Evolutionary conservation across 2,797 vertebrate species (phyloP).

Genomic region (Hapalemur alaotrensis): DNA sequence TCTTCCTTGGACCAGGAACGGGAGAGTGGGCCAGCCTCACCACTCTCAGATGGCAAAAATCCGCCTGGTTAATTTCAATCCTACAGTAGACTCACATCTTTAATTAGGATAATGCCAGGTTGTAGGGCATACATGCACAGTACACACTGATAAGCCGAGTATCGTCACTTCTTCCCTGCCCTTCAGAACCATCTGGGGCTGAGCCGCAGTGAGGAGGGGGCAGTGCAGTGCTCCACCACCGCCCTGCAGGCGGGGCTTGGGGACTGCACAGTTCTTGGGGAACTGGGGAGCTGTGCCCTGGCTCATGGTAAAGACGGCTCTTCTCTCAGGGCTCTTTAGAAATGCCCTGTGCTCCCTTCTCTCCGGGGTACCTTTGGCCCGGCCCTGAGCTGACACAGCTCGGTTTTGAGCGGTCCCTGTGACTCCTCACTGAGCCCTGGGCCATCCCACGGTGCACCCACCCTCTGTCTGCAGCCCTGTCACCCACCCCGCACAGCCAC

Average conservation of each 20-base stretch:
- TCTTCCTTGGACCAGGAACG: background rate
- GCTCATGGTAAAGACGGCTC: background rate
- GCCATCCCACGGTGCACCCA: background rate
- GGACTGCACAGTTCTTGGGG: background rate
- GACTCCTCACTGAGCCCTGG: fast-evolving
- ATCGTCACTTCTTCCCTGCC: fast-evolving
- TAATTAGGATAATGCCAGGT: background rate
- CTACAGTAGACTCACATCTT: background rate
- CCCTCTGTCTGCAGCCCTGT: no score
- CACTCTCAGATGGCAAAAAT: background rate
- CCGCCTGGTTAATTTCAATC: background rate
- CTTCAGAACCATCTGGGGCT: fast-evolving
- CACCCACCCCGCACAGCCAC: background rate
- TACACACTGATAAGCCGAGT: fast-evolving
- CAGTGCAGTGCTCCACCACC: background rate
- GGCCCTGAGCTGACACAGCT: background rate
- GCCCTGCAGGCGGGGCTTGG: background rate
- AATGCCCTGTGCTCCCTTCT: background rate
- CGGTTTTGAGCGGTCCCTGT: fast-evolving
- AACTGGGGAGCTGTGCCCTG: fast-evolving
- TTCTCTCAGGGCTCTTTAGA: background rate
- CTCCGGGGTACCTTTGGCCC: background rate
- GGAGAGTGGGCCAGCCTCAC: fast-evolving
- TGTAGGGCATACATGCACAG: fast-evolving
- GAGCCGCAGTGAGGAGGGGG: fast-evolving